Evolutionary conservation across 2,797 vertebrate species (phyloP), one percentile per base, ranked within the genome.

Genomic region (Eulemur rubriventer): DNA sequence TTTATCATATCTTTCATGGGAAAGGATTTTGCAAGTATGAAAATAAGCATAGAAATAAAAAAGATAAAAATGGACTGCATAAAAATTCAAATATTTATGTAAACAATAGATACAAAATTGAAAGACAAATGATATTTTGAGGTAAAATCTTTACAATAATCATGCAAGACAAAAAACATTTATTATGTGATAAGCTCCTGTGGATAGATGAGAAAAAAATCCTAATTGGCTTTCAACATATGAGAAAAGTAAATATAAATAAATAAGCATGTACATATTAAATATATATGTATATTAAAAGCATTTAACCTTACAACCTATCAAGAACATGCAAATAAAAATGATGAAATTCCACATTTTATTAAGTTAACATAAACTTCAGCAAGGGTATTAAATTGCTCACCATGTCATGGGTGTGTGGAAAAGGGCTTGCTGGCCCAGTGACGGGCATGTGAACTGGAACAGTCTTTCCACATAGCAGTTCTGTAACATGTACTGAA

Each of bases 111-210:
- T 83, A 91, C 6, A 78, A 61, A 90, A 57, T 86, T 52, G 11
- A 91, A 76, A 79, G 26, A 59, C 33, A 92, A 61, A 26, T 79
- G 52, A 69, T 8, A 70, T 57, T 73, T 8, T 46, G 24, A 81
- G 38, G 35, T 59, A 81, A 83, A 76, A 22, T n/a, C 78, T 96
- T 87, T 43, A 9, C 17, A 94, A 28, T 81, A 88, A 92, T 84
- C 73, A 86, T 75, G 26, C 20, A 78, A 92, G 48, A 52, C n/a
- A 84, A 73, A 97, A 26, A 33, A 63, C 59, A 72, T 17, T 46
- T 78, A 48, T 20, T 81, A 26, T 73, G 41, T 46, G 87, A 75
- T 61, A 87, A 72, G 1, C 12, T 90, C 20, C 30, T 80, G 46
- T 20, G 20, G 14, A 52, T 46, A 80, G 16, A 75, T 55, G 41